phyloP scores from a whole-genome alignment of 2,888 invertebrate species.

The Cosmia pyralina region DNA sequence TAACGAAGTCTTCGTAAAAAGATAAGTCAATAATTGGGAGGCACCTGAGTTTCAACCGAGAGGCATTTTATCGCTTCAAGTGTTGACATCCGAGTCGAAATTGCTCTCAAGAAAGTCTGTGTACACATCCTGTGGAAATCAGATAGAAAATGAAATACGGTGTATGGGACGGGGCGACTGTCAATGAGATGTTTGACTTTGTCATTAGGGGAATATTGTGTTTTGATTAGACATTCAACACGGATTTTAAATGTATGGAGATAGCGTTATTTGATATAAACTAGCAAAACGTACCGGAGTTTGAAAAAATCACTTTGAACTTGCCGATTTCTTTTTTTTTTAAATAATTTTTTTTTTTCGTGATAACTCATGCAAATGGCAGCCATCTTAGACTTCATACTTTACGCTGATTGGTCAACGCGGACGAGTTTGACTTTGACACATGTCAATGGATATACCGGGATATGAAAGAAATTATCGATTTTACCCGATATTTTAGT shows the following conservation, averaged over 20 bases:
- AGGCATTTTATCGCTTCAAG: conserved; percentile 52
- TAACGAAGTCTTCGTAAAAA: conserved; percentile 28
- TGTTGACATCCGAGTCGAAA: conserved; percentile 56
- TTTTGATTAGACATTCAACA: not conserved
- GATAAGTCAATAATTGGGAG: conserved; percentile 43
- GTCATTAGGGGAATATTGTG: conserved; percentile 15
- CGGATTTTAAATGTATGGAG: not conserved
- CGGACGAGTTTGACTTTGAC: too few species aligned
- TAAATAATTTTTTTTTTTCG: too few species aligned
- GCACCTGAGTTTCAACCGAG: conserved; percentile 44
- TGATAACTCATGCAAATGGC: too few species aligned
- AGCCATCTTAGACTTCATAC: too few species aligned
- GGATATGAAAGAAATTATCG: too few species aligned
- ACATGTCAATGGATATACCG: too few species aligned
- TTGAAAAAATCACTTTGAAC: too few species aligned
- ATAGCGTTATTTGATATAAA: too few species aligned
- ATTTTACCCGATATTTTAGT: too few species aligned
- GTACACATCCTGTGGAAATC: conserved; percentile 61
- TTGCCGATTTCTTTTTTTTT: too few species aligned
- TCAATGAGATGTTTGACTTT: conserved; percentile 36
- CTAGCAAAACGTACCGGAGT: too few species aligned
- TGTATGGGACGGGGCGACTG: conserved; percentile 26
- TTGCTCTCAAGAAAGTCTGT: conserved; percentile 59
- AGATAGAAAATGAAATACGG: conserved; percentile 58
- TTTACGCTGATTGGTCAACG: too few species aligned